These are phyloP conservation scores for Calcarius lapponicus DNA, from an alignment of 2,797 vertebrate genomes.

Conservation along the genomic window DNA sequence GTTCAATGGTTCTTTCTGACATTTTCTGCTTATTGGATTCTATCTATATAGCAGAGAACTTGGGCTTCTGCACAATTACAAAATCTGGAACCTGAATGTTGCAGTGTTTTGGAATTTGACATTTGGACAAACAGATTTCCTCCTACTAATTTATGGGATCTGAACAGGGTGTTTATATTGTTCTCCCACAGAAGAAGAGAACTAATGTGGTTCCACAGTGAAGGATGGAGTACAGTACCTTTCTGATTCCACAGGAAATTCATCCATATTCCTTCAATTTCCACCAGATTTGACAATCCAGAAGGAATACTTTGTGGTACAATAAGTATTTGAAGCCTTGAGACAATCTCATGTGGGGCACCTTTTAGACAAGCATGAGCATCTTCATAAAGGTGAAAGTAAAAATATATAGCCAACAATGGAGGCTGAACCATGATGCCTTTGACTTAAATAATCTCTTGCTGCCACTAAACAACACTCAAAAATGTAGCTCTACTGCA, in stretches of 20 bases:
- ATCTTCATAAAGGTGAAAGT: not conserved
- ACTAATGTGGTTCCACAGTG: not conserved
- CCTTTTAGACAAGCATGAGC: not conserved
- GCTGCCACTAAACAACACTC: not conserved
- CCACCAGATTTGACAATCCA: not conserved
- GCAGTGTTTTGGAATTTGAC: not conserved
- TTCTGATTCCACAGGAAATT: not conserved
- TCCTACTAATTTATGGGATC: not conserved
- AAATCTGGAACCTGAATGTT: not conserved
- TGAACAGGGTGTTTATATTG: not conserved
- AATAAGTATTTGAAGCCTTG: not conserved
- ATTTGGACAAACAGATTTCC: not conserved
- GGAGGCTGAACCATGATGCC: not conserved
- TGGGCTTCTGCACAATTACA: not conserved
- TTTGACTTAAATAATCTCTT: not conserved
- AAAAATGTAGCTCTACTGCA: not conserved
- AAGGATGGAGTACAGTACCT: not conserved
- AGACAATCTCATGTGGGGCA: not conserved
- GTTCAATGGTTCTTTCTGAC: not conserved
- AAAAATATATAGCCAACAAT: not conserved
- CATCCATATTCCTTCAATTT: not conserved
- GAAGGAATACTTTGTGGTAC: not conserved
- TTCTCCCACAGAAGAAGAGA: not conserved
- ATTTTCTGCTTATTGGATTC: not conserved
- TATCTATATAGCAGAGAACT: not conserved